Base-by-base conservation (phyloP, 1,140 invertebrate genomes). In the Dendroctonus ponderosae region DNA sequence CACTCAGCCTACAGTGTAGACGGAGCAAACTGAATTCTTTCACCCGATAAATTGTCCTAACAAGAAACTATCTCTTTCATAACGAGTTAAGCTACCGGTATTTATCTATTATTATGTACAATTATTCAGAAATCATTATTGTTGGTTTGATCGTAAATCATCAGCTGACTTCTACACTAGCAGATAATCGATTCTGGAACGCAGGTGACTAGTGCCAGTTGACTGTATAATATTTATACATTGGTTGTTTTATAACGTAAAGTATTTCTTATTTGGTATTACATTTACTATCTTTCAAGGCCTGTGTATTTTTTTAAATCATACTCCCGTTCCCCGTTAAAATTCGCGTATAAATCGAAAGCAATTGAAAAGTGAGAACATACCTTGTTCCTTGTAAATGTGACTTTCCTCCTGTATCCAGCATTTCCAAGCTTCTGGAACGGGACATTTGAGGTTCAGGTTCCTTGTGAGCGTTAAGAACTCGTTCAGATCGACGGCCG, bases 391-490 rank as follows among this genome's bases (percentile, higher is more conserved):
- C 51, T 69, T 76, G 74, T 59, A 77, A 42, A 2, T 66, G 69
- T 5, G 66, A 69, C 40, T 68, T 68, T 46, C 71, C 78, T 64
- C 71, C 50, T 69, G 78, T 72, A 53, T 87, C 85, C 62, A 87
- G 72, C 61, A 87, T 72, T 67, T 88, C 86, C 59, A 88, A 76
- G 74, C 86, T 88, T 65, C 85, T 82, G 5, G 86, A 86, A 68
- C 86, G 77, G 39, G 85, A 85, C 39, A 88, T 76, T 3, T 86
- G 83, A 40, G 83, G 71, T 82, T 61, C 80, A 78, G 74, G 81
- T 79, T 74, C 84, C 65, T 82, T 78, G 71, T 81, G 79, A 76
- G 83, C 82, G 54, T 79, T 76, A 67, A 81, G 82, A 12, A 81
- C 81, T 70, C 83, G 81, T 73, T 85, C 86, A 42, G 83, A 86